Base-by-base conservation (phyloP, 2,113 vertebrate species). In the Hippotragus niger region DNA sequence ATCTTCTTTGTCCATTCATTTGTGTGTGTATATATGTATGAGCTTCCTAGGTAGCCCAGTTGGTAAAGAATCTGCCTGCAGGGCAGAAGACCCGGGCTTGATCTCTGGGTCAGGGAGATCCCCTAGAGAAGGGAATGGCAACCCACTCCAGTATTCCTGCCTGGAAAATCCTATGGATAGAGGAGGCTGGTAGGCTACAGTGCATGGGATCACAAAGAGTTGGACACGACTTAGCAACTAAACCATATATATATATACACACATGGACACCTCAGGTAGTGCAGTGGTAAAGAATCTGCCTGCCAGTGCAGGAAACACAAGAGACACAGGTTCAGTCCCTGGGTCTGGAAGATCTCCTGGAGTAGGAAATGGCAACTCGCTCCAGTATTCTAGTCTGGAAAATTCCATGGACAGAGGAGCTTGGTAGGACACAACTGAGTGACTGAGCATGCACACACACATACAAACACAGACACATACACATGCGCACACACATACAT, bases 41-140 rank as follows among this genome's bases (percentile, higher is more conserved):
- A 71, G n/a, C 64, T 36, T 67, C 64, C 64, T n/a, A 9, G 17
- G 64, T 36, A 36, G n/a, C 64, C n/a, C 64, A 71, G 17, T 36
- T 36, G n/a, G 64, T 71, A 71, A 71, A 71, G 64, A 71, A 71
- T 71, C 17, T 36, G n/a, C n/a, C 64, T 3, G 4, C n/a, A 36
- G 9, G 11, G 17, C 64, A 36, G 17, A n/a, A 21, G n/a, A 36
- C 64, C n/a, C 17, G 0, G n/a, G 4, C 21, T 71, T 71, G 64
- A 71, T 71, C 64, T 10, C 64, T 71, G 64, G 9, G n/a, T 71
- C n/a, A 36, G n/a, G 8, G n/a, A 21, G 64, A 36, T 36, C 19
- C n/a, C 64, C 64, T 71, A 11, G 64, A 71, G 64, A 36, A 71
- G 9, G n/a, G 64, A 71, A 71, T 21, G n/a, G 19, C n/a, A 36